phyloP scores from a whole-genome alignment of 2,113 vertebrate genomes.

The Pterocles gutturalis region DNA sequence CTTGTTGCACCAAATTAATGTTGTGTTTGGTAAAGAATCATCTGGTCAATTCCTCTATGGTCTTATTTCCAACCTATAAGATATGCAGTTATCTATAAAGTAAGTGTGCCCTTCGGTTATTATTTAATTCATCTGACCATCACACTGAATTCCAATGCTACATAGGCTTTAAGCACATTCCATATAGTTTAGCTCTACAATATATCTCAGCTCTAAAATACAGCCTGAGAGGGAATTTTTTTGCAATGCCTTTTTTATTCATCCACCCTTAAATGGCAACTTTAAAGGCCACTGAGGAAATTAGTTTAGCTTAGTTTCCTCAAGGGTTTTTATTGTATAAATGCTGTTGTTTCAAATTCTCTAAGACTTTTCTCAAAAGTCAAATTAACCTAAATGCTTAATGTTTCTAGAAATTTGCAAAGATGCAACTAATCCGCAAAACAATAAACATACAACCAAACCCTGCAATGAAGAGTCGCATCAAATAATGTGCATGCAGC shows the following conservation, averaged over 20 bases:
- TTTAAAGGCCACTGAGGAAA: conserved; percentile 44
- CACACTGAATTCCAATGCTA: background rate
- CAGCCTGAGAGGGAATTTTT: background rate
- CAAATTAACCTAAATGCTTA: background rate
- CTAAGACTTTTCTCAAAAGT: conserved; percentile 27
- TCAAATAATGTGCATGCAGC: background rate
- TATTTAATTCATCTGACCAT: background rate
- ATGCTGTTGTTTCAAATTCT: background rate
- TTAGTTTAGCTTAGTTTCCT: background rate
- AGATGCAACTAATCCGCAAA: conserved; percentile 10
- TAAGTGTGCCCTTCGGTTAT: background rate
- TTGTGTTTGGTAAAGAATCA: background rate
- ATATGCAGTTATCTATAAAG: background rate
- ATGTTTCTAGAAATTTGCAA: background rate
- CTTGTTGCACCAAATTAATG: conserved; percentile 32
- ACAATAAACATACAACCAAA: background rate
- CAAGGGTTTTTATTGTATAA: background rate
- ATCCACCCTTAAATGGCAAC: background rate
- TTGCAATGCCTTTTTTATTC: background rate
- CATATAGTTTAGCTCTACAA: background rate
- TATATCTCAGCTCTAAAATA: background rate
- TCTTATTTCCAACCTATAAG: background rate
- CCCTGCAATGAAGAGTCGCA: background rate
- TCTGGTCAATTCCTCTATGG: background rate
- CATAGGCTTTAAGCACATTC: fast-evolving